Conservation (phyloP, 37 sponge, comb jelly and placozoan genomes). For the Eunapius fragilis region DNA sequence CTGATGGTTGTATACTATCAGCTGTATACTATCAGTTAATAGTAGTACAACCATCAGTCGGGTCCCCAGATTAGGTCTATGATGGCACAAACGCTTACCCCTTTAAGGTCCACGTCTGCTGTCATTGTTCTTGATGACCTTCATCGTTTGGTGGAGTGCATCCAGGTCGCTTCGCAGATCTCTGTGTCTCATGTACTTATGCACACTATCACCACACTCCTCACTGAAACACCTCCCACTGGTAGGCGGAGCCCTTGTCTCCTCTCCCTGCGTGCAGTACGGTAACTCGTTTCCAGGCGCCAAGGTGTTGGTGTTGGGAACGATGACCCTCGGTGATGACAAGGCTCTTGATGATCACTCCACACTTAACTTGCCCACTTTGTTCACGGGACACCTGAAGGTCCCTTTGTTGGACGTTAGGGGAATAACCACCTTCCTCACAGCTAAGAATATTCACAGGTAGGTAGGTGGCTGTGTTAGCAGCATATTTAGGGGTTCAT, state of each 20-base stretch:
- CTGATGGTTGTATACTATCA: no score
- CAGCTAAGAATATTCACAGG: conserved; percentile 63
- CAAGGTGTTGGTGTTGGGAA: conserved; percentile 49
- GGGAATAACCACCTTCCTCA: conserved; percentile 17
- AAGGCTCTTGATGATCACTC: conserved; percentile 12
- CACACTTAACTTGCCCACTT: conserved; percentile 19
- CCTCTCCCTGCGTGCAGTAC: no score
- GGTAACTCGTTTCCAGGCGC: conserved; percentile 10
- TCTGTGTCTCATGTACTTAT: conserved; percentile 55
- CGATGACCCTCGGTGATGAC: conserved; percentile 37
- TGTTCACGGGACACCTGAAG: conserved; percentile 35
- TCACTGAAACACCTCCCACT: conserved; percentile 47
- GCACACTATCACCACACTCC: conserved; percentile 69
- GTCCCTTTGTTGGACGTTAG: conserved; percentile 48
- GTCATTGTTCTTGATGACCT: conserved; percentile 49
- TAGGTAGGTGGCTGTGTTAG: neutral
- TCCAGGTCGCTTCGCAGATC: conserved; percentile 41
- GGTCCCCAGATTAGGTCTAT: no score
- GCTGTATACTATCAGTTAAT: no score
- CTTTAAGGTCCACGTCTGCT: no score
- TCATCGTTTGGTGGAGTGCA: conserved; percentile 54
- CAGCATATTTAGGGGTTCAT: no score
- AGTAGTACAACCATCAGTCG: no score
- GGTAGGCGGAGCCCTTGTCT: conserved; percentile 1
- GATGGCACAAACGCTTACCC: no score